Evolutionary conservation across 1,140 invertebrate species (phyloP).

Genomic region (Asobara japonica): DNA sequence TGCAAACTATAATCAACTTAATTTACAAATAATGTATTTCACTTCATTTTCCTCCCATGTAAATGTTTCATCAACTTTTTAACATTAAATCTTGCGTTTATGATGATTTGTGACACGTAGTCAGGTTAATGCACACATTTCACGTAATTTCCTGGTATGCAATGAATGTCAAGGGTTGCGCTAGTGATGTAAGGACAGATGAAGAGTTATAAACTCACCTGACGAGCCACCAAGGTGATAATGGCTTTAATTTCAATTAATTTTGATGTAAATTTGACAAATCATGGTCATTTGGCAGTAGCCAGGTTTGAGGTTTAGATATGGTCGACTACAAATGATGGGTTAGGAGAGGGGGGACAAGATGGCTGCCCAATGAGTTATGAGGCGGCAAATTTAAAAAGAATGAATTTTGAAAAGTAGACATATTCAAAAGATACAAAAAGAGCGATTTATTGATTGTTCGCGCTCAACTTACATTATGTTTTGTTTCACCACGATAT

Average conservation of each 20-base stretch:
- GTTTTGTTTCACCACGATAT: neutral
- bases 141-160: neutral
- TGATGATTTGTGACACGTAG: conserved; percentile 1
- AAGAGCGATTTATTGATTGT: neutral
- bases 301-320: conserved; percentile 3
- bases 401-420: neutral
- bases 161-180: neutral
- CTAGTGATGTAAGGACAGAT: neutral
- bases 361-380: neutral
- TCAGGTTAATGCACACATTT: neutral
- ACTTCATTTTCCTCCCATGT: too few relatives aligned
- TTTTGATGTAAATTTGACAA: neutral
- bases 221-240: neutral
- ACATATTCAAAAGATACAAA: neutral
- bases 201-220: neutral
- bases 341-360: neutral
- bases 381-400: too few relatives aligned
- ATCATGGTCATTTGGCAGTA: conserved; percentile 10
- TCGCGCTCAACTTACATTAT: neutral
- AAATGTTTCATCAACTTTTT: neutral
- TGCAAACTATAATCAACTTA: too few relatives aligned
- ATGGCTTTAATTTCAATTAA: neutral
- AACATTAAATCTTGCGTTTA: neutral
- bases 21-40: too few relatives aligned
- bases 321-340: neutral